Conservation (phyloP, 1,140 invertebrate genomes). For the Rhagoletis pomonella region DNA sequence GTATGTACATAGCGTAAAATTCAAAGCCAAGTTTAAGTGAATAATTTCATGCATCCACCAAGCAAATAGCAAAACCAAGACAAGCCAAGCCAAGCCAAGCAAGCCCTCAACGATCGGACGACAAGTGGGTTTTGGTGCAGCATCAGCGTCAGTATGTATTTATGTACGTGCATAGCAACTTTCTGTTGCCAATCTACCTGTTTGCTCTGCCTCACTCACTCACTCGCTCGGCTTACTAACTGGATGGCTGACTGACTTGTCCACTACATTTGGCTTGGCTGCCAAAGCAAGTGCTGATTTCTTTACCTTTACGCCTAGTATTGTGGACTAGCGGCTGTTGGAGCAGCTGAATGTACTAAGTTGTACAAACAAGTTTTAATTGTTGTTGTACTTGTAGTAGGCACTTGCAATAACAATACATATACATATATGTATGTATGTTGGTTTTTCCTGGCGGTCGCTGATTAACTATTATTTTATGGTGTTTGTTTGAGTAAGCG, state of each 20-base stretch:
- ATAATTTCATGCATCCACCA: constrained; percentile 31
- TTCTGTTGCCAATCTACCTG: constrained; percentile 24
- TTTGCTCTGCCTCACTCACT: constrained; percentile 40
- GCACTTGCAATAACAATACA: constrained; percentile 12
- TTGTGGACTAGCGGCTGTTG: neutral
- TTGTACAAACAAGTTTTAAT: neutral
- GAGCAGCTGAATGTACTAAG: neutral
- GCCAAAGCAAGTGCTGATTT: neutral
- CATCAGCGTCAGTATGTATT: neutral
- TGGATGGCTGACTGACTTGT: neutral
- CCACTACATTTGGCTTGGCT: neutral
- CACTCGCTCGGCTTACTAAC: constrained; percentile 2
- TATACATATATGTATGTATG: neutral
- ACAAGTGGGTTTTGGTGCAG: neutral
- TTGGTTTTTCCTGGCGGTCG: neutral
- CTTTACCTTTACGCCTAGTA: neutral
- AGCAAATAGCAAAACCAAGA: neutral
- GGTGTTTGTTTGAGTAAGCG: neutral
- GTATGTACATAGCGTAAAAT: constrained; percentile 19
- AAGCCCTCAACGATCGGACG: neutral
- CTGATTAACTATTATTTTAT: constrained; percentile 4
- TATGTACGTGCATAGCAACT: neutral
- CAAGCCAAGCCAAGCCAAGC: neutral
- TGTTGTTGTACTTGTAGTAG: neutral
- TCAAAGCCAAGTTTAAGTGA: constrained; percentile 50